Percentiles rank a stretch among this genome's conserved stretches.
Evolutionary conservation across 2,113 vertebrate species (phyloP).

Genomic region (Erinaceus europaeus): DNA sequence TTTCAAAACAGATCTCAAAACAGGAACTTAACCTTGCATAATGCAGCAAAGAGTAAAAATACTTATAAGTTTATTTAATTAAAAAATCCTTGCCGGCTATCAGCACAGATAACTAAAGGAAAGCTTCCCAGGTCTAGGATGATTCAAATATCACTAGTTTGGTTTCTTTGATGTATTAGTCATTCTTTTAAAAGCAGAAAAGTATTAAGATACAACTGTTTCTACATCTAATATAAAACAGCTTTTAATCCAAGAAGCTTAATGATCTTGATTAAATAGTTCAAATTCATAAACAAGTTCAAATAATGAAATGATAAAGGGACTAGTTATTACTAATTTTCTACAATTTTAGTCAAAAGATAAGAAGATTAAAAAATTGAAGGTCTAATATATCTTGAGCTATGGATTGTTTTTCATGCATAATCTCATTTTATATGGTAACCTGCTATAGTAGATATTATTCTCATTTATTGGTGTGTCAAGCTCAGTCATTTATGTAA

Average conservation of each 20-base stretch:
- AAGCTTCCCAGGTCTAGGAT: background rate
- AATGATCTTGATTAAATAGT: slow-evolving; percentile 14
- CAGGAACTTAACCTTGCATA: slow-evolving; percentile 32
- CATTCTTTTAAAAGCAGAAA: slow-evolving; percentile 49
- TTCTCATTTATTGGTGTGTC: background rate
- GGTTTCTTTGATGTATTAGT: slow-evolving; percentile 32
- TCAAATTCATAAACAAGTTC: background rate
- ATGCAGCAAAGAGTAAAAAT: slow-evolving; percentile 40
- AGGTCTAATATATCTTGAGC: background rate
- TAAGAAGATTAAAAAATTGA: slow-evolving; percentile 23
- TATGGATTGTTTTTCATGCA: background rate
- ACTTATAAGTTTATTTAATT: slow-evolving; percentile 38
- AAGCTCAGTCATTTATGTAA: background rate
- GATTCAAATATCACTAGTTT: slow-evolving; percentile 18
- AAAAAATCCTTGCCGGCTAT: slow-evolving; percentile 13
- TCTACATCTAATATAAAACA: background rate
- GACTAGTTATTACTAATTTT: slow-evolving; percentile 29
- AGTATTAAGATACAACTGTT: background rate
- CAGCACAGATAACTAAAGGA: slow-evolving; percentile 41
- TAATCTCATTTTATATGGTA: background rate
- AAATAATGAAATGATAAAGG: background rate
- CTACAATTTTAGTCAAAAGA: background rate
- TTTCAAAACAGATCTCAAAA: slow-evolving; percentile 48
- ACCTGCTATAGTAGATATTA: background rate
- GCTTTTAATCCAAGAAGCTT: background rate